Percentiles rank a stretch among this genome's conserved stretches.
Conservation (phyloP, 92 coral and sea anemone genomes). For the Virgularia gustaviana region DNA sequence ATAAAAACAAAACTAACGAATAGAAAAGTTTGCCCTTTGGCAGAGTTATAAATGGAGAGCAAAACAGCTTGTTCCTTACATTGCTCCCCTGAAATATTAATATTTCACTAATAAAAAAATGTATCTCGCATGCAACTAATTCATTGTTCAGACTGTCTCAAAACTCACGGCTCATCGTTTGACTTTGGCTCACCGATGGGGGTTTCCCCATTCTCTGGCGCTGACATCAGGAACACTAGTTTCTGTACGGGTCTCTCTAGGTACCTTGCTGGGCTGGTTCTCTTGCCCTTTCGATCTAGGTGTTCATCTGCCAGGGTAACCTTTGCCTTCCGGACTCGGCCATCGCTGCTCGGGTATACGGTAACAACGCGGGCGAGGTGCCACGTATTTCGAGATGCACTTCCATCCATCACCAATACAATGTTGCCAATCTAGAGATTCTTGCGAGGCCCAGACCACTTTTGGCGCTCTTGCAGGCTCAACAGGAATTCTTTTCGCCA, state of each 20-base stretch:
- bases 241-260: conserved; percentile 40
- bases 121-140: too few relatives aligned
- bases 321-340: conserved; percentile 9
- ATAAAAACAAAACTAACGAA: too few relatives aligned
- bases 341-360: conserved; percentile 34
- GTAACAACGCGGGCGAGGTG: conserved; percentile 17
- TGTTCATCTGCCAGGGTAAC: too few relatives aligned
- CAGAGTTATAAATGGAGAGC: too few relatives aligned
- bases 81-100: conserved; percentile 37
- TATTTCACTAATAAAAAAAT: not conserved
- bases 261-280: conserved; percentile 14
- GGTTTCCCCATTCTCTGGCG: conserved; percentile 14
- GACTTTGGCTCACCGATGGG: conserved; percentile 32
- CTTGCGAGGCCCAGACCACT: too few relatives aligned
- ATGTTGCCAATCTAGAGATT: conserved; percentile 34
- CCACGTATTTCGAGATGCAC: conserved; percentile 30
- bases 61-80: conserved; percentile 13
- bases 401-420: too few relatives aligned
- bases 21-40: too few relatives aligned
- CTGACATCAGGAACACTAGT: conserved; percentile 18
- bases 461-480: conserved; percentile 47
- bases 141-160: not conserved
- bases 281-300: too few relatives aligned
- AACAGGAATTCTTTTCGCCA: conserved; percentile 32
- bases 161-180: conserved; percentile 20